These are phyloP conservation scores for Cryptotis parvus DNA, from an alignment of 2,113 vertebrate genomes.

Conservation along the genomic window DNA sequence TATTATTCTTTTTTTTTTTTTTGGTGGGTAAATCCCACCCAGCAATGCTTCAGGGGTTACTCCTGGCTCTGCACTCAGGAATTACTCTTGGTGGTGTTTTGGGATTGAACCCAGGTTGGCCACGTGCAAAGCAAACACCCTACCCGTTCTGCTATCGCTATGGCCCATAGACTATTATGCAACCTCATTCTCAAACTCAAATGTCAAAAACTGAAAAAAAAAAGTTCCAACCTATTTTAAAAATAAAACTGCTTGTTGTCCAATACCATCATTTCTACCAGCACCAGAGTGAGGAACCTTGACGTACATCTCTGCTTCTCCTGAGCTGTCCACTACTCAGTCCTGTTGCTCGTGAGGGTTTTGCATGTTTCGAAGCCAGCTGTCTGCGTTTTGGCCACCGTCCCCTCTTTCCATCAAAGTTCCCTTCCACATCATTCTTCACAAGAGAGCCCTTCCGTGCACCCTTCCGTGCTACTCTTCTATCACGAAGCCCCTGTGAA, in stretches of 20 bases:
- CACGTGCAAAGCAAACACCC: too few relatives aligned
- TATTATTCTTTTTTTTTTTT: too few relatives aligned
- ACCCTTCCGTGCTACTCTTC: neutral
- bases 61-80: too few relatives aligned
- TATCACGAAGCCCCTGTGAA: neutral
- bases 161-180: neutral
- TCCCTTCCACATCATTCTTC: neutral
- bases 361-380: neutral
- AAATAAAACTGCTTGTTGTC: conserved; percentile 8
- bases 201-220: neutral
- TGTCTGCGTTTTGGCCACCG: neutral
- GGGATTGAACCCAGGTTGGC: too few relatives aligned
- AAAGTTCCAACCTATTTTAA: neutral
- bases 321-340: neutral
- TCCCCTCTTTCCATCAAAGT: neutral
- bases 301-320: neutral
- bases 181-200: conserved; percentile 1
- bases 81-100: too few relatives aligned
- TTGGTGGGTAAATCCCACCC: too few relatives aligned
- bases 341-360: neutral
- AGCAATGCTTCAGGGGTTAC: too few relatives aligned
- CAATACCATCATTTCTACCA: neutral
- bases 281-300: neutral
- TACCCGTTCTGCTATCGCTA: too few relatives aligned
- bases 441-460: neutral